phyloP scores from a whole-genome alignment of 2,888 invertebrate species.

The Epirrhoe alternata region DNA sequence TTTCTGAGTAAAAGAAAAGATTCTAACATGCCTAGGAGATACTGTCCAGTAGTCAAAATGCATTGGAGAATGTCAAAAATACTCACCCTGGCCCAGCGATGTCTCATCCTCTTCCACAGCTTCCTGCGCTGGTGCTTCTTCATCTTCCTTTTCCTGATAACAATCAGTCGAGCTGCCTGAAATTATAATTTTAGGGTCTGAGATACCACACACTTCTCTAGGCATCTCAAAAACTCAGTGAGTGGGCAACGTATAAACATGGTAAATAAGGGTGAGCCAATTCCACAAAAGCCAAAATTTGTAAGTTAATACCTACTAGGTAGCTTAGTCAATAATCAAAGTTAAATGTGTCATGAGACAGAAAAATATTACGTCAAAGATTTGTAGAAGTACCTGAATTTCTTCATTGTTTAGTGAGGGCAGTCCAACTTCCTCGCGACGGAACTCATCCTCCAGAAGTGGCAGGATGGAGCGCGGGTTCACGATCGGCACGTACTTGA shows the following conservation, averaged over 20 bases:
- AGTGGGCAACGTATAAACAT: no score
- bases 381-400: constrained; percentile 83
- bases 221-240: no score
- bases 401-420: constrained; percentile 79
- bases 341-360: no score
- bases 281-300: no score
- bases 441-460: constrained; percentile 68
- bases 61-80: background rate
- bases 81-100: constrained; percentile 88
- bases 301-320: no score
- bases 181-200: constrained; percentile 1
- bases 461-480: constrained; percentile 78
- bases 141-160: constrained; percentile 93
- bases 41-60: background rate
- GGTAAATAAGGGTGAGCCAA: no score
- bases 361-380: no score
- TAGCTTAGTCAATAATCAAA: no score
- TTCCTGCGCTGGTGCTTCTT: constrained; percentile 94
- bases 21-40: no score
- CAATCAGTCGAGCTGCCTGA: constrained; percentile 89
- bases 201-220: background rate
- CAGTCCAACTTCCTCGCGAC: constrained; percentile 78
- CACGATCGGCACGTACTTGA: constrained; percentile 72
- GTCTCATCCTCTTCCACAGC: constrained; percentile 91
- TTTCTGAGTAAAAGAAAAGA: no score